Conservation (phyloP, 2,113 vertebrate genomes). For the Corythoichthys haematopterus region DNA sequence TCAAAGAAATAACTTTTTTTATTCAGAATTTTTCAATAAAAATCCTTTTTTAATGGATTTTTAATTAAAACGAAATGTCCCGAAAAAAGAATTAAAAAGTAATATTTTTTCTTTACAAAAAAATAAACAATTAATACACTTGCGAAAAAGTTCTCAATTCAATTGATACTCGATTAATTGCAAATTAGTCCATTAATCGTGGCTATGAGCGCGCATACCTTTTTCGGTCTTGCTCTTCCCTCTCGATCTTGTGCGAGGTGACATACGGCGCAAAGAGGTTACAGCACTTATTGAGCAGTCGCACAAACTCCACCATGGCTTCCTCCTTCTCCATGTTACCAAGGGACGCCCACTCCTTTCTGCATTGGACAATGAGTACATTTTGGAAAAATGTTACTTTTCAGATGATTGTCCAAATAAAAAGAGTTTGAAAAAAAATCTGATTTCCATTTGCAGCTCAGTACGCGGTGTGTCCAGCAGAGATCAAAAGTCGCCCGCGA, state of each 20-base stretch:
- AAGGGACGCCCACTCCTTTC: slow-evolving; percentile 93
- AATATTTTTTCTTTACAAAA: too few relatives aligned
- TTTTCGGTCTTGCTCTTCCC: slow-evolving; percentile 92
- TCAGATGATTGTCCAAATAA: too few relatives aligned
- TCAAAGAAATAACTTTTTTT: too few relatives aligned
- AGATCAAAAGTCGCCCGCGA: slow-evolving; percentile 13
- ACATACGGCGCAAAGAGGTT: slow-evolving; percentile 90
- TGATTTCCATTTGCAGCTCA: not conserved
- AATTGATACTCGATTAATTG: too few relatives aligned
- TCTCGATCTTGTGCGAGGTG: slow-evolving; percentile 95
- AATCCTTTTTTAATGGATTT: too few relatives aligned
- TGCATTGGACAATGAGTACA: slow-evolving; percentile 36
- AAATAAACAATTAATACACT: too few relatives aligned
- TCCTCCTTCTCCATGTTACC: slow-evolving; percentile 89
- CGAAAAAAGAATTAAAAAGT: too few relatives aligned
- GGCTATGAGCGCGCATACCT: slow-evolving; percentile 68
- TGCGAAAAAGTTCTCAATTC: too few relatives aligned
- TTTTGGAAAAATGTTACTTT: not conserved
- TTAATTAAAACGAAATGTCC: too few relatives aligned
- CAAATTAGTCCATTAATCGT: too few relatives aligned
- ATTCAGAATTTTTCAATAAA: too few relatives aligned
- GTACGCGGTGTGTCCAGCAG: not conserved
- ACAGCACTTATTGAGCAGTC: slow-evolving; percentile 89
- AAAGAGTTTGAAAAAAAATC: too few relatives aligned
- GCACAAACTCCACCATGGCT: slow-evolving; percentile 94